A percentile compares a stretch with the other conserved stretches of the same genome.
These are phyloP conservation scores for Pempheris klunzingeri DNA, from an alignment of 2,797 vertebrate genomes.

Conservation along the genomic window DNA sequence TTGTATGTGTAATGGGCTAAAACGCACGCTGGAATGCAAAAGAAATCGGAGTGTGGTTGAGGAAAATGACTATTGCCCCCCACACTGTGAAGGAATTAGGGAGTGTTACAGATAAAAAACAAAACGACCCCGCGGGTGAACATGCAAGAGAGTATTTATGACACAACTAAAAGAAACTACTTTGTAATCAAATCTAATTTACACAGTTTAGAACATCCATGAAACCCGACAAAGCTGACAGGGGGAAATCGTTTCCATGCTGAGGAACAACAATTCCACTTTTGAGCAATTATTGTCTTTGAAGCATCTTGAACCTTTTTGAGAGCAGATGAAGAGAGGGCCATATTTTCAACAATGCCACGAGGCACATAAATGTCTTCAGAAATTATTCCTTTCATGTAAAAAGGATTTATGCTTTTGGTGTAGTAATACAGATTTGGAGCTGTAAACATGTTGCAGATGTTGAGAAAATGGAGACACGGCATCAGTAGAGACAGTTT, in stretches of 20 bases:
- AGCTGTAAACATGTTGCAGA: conserved; percentile 77
- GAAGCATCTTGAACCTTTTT: conserved; percentile 73
- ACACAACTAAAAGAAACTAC: conserved; percentile 56
- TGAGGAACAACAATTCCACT: conserved; percentile 62
- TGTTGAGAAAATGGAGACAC: conserved; percentile 59
- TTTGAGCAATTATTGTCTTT: conserved; percentile 59
- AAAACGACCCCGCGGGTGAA: conserved; percentile 27
- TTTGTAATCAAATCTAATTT: conserved; percentile 78
- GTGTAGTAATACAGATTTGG: conserved; percentile 56
- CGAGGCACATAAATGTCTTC: conserved; percentile 75
- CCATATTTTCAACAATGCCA: conserved; percentile 67
- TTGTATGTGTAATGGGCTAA: conserved; percentile 57
- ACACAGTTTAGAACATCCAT: conserved; percentile 58
- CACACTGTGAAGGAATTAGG: conserved; percentile 39
- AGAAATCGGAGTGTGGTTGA: conserved; percentile 49
- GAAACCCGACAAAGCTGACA: conserved; percentile 68
- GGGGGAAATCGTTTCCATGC: conserved; percentile 78
- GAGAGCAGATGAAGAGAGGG: conserved; percentile 63
- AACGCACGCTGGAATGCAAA: conserved; percentile 55
- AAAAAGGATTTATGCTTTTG: conserved; percentile 74
- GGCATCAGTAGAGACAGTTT: conserved; percentile 11
- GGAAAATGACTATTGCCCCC: conserved; percentile 40
- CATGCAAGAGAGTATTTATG: conserved; percentile 57
- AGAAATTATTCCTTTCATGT: conserved; percentile 70
- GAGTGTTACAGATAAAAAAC: conserved; percentile 54